Base-by-base conservation (phyloP, 2,797 vertebrate species). In the Gadopsis bispinosus region DNA sequence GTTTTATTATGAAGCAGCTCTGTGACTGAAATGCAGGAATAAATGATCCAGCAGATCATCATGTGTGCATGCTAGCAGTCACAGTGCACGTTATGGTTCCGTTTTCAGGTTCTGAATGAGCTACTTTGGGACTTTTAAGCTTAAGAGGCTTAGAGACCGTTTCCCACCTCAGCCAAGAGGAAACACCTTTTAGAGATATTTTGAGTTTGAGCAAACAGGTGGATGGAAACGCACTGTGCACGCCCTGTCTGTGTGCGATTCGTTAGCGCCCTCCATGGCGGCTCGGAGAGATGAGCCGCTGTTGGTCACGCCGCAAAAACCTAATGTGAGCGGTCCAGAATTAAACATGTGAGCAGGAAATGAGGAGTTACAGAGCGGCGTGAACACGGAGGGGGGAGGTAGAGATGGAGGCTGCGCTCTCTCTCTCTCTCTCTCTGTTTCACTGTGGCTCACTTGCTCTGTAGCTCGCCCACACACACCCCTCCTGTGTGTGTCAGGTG, bases 401-500 rank as follows among this genome's bases (percentile, higher is more conserved):
- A 14, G n/a, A 62, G 60, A 47, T 8, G 45, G 45, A 7, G 45
- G 45, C 45, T 47, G 45, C 2, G 17, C 43, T 16, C 31, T 47
- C 50, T 59, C 31, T 31, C 9, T 9, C 29, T 37, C 29, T 35
- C 43, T 37, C 41, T 61, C 53, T 74, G 2, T 35, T 37, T 70
- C 45, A 33, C 22, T 64, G 17, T 37, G 8, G 13, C 41, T n/a
- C 73, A 33, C 51, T 50, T 11, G 12, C 35, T 71, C 79, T 45
- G 0, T 1, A 51, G 35, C 29, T 60, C 58, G 3, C 55, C 19
- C 35, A 5, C 58, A 19, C 62, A 20, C 48, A 64, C 33, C 7
- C 31, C 22, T 41, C 9, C 66, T 73, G 75, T 73, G 66, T 29
- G 55, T 73, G 66, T 75, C 26, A 77, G 80, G 64, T 87, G 79